Conservation (phyloP, 2,888 invertebrate species). For the Horisme vitalbata region DNA sequence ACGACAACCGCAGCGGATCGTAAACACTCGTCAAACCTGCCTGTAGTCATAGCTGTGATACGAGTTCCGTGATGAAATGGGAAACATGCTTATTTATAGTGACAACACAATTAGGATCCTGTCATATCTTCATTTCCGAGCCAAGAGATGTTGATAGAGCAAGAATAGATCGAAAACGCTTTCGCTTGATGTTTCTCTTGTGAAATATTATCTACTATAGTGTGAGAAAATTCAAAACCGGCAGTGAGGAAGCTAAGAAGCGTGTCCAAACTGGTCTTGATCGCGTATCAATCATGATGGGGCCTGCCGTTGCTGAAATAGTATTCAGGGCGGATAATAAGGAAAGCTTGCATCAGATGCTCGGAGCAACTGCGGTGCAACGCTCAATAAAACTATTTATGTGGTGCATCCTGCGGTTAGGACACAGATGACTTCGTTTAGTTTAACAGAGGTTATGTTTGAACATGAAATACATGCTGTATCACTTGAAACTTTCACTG, state of each 20-base stretch:
- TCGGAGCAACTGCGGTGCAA: conserved; percentile 10
- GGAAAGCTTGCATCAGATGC: conserved; percentile 27
- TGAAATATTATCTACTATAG: background rate
- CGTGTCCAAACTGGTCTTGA: conserved; percentile 10
- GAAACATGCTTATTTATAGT: conserved; percentile 32
- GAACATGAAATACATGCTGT: too few relatives aligned
- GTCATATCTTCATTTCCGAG: conserved; percentile 26
- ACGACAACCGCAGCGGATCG: conserved; percentile 18
- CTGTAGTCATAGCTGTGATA: conserved; percentile 1
- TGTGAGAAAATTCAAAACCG: conserved; percentile 11
- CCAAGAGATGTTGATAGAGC: conserved; percentile 19
- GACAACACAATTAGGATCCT: conserved; percentile 29
- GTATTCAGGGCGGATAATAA: conserved; percentile 32
- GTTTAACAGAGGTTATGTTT: too few relatives aligned
- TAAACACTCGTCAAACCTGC: conserved; percentile 27
- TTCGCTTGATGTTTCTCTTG: conserved; percentile 6
- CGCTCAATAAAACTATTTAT: conserved; percentile 27
- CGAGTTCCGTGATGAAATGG: conserved; percentile 23
- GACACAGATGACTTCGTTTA: background rate
- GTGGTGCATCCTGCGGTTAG: conserved; percentile 26
- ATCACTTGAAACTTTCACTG: too few relatives aligned
- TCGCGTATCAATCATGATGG: conserved; percentile 18
- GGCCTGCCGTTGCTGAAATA: conserved; percentile 11
- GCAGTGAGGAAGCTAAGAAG: conserved; percentile 24
- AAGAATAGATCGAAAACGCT: conserved; percentile 17